Base-by-base conservation (phyloP, 2,113 vertebrate genomes). In the Oreotrochilus melanogaster region DNA sequence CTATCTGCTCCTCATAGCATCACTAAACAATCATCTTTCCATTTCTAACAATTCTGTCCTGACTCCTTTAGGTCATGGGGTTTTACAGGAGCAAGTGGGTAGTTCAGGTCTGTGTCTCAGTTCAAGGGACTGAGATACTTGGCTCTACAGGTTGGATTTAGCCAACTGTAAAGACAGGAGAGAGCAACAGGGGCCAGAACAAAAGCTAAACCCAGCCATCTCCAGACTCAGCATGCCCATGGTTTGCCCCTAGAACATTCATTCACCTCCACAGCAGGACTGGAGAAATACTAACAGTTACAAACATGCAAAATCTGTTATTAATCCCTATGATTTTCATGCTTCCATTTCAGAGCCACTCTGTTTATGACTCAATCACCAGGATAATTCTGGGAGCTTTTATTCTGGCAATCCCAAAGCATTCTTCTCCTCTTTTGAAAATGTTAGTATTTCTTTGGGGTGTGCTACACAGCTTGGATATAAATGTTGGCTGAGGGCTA, bases 381-480 rank as follows among this genome's bases (percentile, higher is more conserved):
- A 78, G 86, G 60, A 78, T 67, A 93, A 87, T 76, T 92, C 75
- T 96, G 64, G 65, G 93, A 95, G 50, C 51, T 86, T 87, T 91
- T 70, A 72, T 86, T 67, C 83, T 91, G 76, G 78, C 5, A 0
- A 58, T 93, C 61, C 39, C 70, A 58, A 74, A 69, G 22, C 81
- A 87, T 89, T 84, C 70, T 87, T 93, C 47, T 66, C 50, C 48
- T 61, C 78, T 86, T 86, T 72, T 2, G 51, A 96, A 89, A 90
- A 73, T 3, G 3, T 80, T 6, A 43, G 11, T 61, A 15, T 76
- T 96, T 89, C 73, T 86, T 71, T 76, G 43, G 58, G 78, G 58
- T 53, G 56, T 64, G 58, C 65, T 61, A 72, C 88, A 69, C 67
- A 84, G 76, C 33, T 64, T 88, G 62, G 82, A 79, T 43, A 85